Base-by-base conservation (phyloP, 2,797 vertebrate species). In the Threskiornis aethiopicus region DNA sequence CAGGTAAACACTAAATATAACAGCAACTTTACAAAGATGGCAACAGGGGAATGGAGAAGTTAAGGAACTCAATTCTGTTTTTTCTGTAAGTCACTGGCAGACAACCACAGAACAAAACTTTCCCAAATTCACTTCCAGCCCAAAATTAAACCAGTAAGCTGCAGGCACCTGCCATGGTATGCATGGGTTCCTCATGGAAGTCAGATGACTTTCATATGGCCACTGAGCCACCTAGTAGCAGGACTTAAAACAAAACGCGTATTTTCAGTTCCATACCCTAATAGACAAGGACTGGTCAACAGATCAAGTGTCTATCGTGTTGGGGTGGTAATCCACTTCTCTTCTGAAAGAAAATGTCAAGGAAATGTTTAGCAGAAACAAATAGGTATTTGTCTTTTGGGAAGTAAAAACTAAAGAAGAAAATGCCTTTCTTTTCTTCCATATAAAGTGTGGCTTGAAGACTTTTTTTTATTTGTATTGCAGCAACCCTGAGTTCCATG, bases 101-200 rank as follows among this genome's bases (percentile, higher is more conserved):
- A 80, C 22, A 72, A 84, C 35, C 21, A 66, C 28, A 47, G 78
- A 88, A 64, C 17, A 78, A 79, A 95, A 33, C 39, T 76, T 91
- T 76, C 47, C 46, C 65, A 65, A 75, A 66, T 51, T 61, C 33
- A 58, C 35, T 94, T 94, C 39, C 46, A 95, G 92, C 21, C 54
- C 42, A 83, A 78, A 46, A 35, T 62, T 75, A 92, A 96, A 61
- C 6, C 39, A 90, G 49, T 16, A 49, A 89, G 57, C 25, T 73
- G 75, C 25, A 67, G n/a, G 10, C 11, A 10, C 49, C 46, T 85
- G 64, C 26, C 29, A 26, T 9, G 17, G 61, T 25, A 61, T 16
- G 21, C 41, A 54, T 0, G 2, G 42, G 16, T 46, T 77, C 41
- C 25, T 59, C 1, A 0, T 18, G 22, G 24, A 84, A 88, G 62